Evolutionary conservation across 2,113 vertebrate genomes (phyloP).

Genomic region (Myotis yumanensis): DNA sequence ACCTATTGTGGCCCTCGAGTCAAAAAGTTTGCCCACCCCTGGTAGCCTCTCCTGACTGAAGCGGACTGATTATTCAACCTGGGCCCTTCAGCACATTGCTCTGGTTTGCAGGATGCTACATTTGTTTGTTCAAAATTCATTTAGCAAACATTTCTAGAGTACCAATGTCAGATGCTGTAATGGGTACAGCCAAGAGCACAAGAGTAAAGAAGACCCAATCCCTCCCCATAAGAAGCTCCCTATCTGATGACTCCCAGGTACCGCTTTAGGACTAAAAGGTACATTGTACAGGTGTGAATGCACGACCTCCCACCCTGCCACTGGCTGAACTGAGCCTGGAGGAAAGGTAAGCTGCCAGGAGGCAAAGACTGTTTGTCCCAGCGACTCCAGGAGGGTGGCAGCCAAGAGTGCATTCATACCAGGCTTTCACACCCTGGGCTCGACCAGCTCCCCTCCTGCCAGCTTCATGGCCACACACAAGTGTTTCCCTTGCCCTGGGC

Average conservation of each 20-base stretch:
- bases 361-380: conserved; percentile 10
- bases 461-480: neutral
- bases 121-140: neutral
- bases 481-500: neutral
- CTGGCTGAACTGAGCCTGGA: neutral
- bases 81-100: neutral
- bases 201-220: neutral
- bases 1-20: too few relatives aligned
- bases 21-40: too few relatives aligned
- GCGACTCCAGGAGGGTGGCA: neutral
- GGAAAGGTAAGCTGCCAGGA: neutral
- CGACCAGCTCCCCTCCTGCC: neutral
- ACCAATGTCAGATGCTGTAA: neutral
- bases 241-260: neutral
- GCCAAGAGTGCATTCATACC: conserved; percentile 22
- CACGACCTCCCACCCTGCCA: neutral
- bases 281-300: neutral
- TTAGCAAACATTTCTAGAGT: neutral
- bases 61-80: neutral
- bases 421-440: conserved; percentile 6
- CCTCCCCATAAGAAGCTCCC: neutral
- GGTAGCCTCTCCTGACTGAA: neutral
- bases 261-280: neutral
- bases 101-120: neutral
- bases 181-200: neutral